Conservation (phyloP, 2,888 invertebrate species). For the Epiblema foenella region DNA sequence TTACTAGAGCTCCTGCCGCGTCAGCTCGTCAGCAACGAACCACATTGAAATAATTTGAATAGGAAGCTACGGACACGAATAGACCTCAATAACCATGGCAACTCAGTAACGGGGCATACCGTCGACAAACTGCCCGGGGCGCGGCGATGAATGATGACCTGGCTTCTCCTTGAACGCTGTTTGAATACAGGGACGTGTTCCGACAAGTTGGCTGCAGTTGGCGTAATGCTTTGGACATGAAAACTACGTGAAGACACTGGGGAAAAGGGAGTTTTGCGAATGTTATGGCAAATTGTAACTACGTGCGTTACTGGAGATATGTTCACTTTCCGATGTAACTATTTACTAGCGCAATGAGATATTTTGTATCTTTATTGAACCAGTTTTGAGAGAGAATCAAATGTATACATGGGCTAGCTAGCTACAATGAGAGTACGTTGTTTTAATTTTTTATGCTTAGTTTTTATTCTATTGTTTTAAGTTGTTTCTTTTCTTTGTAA, state of each 20-base stretch:
- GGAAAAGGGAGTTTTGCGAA: background rate
- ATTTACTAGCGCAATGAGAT: too few relatives aligned
- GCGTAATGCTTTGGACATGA: background rate
- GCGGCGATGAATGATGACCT: background rate
- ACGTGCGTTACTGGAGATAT: too few relatives aligned
- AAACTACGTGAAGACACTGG: background rate
- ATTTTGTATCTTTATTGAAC: too few relatives aligned
- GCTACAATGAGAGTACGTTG: too few relatives aligned
- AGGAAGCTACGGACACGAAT: background rate
- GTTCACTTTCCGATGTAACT: too few relatives aligned
- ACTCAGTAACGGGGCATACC: background rate
- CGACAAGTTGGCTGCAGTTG: background rate
- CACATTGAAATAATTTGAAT: background rate
- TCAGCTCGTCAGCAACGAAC: background rate
- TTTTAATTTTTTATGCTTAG: too few relatives aligned
- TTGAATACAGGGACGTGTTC: background rate
- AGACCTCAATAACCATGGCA: background rate
- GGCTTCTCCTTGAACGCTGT: background rate
- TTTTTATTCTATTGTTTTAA: too few relatives aligned
- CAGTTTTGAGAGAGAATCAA: too few relatives aligned
- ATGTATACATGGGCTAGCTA: too few relatives aligned
- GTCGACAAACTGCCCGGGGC: background rate
- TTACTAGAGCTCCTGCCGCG: too few relatives aligned
- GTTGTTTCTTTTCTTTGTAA: too few relatives aligned
- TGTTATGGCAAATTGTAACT: background rate